phyloP scores from a whole-genome alignment of 2,113 vertebrate species.

The Ammodytes dubius region DNA sequence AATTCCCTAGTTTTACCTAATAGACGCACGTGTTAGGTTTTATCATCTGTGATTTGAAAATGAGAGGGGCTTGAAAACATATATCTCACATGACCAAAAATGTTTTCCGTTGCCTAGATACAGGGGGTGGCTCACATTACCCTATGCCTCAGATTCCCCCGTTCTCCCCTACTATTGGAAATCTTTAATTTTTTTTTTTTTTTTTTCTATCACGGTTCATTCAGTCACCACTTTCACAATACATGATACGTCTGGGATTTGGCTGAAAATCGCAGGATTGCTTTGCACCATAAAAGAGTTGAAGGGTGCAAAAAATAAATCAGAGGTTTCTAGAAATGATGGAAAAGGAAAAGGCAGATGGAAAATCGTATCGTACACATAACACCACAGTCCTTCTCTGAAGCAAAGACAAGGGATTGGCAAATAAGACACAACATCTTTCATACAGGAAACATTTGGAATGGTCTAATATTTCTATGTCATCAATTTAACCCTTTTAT shows the following conservation, averaged over 20 bases:
- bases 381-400: neutral
- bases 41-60: neutral
- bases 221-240: conserved; percentile 21
- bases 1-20: neutral
- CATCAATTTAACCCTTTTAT: too few relatives aligned
- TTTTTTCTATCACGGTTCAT: conserved; percentile 10
- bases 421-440: conserved; percentile 7
- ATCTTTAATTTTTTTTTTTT: neutral
- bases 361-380: conserved; percentile 36
- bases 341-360: conserved; percentile 6
- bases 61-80: too few relatives aligned
- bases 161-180: too few relatives aligned
- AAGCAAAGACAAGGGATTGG: neutral
- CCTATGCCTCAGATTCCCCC: too few relatives aligned
- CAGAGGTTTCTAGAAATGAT: conserved; percentile 19
- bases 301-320: conserved; percentile 32
- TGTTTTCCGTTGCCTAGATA: too few relatives aligned
- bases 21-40: neutral
- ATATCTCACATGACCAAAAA: too few relatives aligned
- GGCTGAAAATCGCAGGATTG: conserved; percentile 20
- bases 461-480: neutral
- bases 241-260: conserved; percentile 39
- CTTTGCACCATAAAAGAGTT: conserved; percentile 24
- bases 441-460: conserved; percentile 9
- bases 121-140: too few relatives aligned